These are phyloP conservation scores for Haemorhous mexicanus DNA, from an alignment of 2,113 vertebrate genomes.

Conservation along the genomic window DNA sequence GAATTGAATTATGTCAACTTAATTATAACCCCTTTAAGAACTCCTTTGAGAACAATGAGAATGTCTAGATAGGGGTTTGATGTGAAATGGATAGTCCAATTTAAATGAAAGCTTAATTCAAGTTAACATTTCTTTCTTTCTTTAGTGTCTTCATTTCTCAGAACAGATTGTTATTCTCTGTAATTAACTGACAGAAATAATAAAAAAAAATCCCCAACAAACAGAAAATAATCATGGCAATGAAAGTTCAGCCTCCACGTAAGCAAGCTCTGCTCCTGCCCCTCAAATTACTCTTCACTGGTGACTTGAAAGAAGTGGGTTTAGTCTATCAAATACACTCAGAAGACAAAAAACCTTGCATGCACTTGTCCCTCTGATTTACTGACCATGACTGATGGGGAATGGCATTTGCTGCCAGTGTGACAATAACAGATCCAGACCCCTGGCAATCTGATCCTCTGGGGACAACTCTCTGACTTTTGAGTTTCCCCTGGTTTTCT, in stretches of 20 bases:
- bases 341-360: background rate
- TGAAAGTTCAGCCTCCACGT: background rate
- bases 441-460: background rate
- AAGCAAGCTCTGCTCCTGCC: background rate
- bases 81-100: constrained; percentile 55
- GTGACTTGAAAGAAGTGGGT: background rate
- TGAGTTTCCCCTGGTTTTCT: background rate
- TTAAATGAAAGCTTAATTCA: constrained; percentile 55
- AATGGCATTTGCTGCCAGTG: background rate
- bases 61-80: constrained; percentile 43
- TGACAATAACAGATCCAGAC: background rate
- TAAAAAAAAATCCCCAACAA: background rate
- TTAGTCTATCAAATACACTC: background rate
- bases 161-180: constrained; percentile 21
- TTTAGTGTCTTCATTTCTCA: background rate
- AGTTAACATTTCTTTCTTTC: constrained; percentile 34
- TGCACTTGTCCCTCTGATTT: background rate
- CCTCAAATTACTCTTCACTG: background rate
- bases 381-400: background rate
- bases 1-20: constrained; percentile 50
- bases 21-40: constrained; percentile 48
- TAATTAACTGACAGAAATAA: constrained; percentile 43
- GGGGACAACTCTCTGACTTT: background rate
- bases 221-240: background rate
- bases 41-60: constrained; percentile 30